A percentile compares a stretch with the other conserved stretches of the same genome.
These are phyloP conservation scores for Eristalinus sepulchralis DNA, from an alignment of 2,888 invertebrate genomes.

Conservation along the genomic window DNA sequence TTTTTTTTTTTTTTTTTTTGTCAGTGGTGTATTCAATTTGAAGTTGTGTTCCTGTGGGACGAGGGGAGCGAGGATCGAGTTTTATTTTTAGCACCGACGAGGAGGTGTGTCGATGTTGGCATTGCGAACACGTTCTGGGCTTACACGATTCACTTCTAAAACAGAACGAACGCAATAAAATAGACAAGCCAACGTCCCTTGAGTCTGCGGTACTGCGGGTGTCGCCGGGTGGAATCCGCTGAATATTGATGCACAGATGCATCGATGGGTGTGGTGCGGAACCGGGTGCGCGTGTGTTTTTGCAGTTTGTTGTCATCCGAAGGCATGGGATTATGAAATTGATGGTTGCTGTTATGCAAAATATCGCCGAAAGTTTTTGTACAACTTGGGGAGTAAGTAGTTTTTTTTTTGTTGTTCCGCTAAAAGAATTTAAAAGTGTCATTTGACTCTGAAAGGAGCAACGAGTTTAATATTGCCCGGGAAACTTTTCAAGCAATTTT, in stretches of 20 bases:
- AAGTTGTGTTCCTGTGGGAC: conserved; percentile 9
- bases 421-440: neutral
- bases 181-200: conserved; percentile 24
- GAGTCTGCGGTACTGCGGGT: neutral
- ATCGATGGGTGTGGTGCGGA: neutral
- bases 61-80: neutral
- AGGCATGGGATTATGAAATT: neutral
- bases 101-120: conserved; percentile 28
- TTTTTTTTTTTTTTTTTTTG: conserved; percentile 1
- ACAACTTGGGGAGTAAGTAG: neutral
- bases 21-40: conserved; percentile 34
- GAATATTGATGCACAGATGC: conserved; percentile 33
- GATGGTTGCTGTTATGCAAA: neutral
- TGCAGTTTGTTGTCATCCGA: neutral
- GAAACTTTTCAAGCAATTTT: neutral
- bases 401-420: neutral
- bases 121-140: conserved; percentile 52
- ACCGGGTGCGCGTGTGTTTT: neutral
- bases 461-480: neutral
- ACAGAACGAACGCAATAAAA: conserved; percentile 27
- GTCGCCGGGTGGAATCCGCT: neutral
- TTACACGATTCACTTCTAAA: conserved; percentile 45
- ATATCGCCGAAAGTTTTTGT: neutral
- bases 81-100: conserved; percentile 28
- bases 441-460: neutral